Base-by-base conservation (phyloP, 2,113 vertebrate species). In the Xyliphius kryptos region DNA sequence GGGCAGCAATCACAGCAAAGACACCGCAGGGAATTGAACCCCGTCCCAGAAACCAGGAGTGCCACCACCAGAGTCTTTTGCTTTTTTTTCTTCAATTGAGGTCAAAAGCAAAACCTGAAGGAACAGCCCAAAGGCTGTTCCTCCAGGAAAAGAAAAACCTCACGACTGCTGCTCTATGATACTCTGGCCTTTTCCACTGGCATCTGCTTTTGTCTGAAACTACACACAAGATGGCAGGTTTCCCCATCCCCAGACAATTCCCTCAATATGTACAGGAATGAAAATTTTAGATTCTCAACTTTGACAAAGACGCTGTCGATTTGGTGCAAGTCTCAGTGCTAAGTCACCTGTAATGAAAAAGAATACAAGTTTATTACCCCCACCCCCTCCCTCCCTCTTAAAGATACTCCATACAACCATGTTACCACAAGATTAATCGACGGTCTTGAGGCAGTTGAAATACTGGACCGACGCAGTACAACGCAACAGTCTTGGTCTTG, bases 101-200 rank as follows among this genome's bases (percentile, higher is more conserved):
- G 90, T 73, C 61, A 76, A 91, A 95, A 95, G 92, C 92, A 95
- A 95, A 95, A 95, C 91, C 86, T 95, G 92, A 82, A 88, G 87
- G 81, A 95, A 92, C 89, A 93, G 82, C 53, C n/a, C 8, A n/a
- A 14, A 16, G 1, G 1, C 83, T 92, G 89, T 92, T 93, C 87
- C 87, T 76, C 84, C 89, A 92, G 89, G 88, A 93, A 95, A 95
- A 94, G 90, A 93, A 95, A 94, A 91, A 87, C 90, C 85, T 0
- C 56, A 68, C 66, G 72, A 72, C 75, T 65, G 72, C 72, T 74
- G 77, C 75, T 78, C 76, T 71, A 71, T 44, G 56, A 79, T 67
- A 59, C 76, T 79, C 77, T 69, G 74, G 67, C 74, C 76, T 67
- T 70, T 72, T 82, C 44, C 13, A 44, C 14, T 5, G 56, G 56